phyloP scores from a whole-genome alignment of 2,113 vertebrate genomes.

The Nerophis lumbriciformis region DNA sequence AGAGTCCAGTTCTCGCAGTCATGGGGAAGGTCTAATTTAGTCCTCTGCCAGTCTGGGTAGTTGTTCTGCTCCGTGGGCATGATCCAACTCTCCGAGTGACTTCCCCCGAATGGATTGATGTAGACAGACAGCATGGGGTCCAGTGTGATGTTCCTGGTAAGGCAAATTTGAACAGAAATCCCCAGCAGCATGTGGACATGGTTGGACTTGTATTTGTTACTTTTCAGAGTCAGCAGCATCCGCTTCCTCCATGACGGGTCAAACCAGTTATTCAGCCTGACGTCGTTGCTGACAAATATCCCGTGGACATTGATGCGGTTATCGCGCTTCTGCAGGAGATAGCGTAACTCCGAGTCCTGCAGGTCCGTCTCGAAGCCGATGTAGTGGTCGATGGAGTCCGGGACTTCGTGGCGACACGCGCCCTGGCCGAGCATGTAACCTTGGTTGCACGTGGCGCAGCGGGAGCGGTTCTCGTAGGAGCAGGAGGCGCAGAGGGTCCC shows the following conservation, averaged over 20 bases:
- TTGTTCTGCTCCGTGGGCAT: slow-evolving; percentile 76
- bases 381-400: slow-evolving; percentile 78
- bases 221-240: slow-evolving; percentile 79
- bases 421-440: slow-evolving; percentile 77
- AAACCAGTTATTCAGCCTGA: slow-evolving; percentile 79
- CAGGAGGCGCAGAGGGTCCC: slow-evolving; percentile 71
- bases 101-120: slow-evolving; percentile 79
- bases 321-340: slow-evolving; percentile 73
- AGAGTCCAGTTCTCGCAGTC: slow-evolving; percentile 81
- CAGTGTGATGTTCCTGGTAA: slow-evolving; percentile 78
- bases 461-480: slow-evolving; percentile 75
- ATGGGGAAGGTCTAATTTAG: slow-evolving; percentile 74
- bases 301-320: slow-evolving; percentile 72
- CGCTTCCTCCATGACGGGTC: slow-evolving; percentile 78
- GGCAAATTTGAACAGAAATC: slow-evolving; percentile 79
- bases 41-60: slow-evolving; percentile 81
- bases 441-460: slow-evolving; percentile 74
- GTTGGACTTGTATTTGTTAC: slow-evolving; percentile 79
- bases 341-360: slow-evolving; percentile 74
- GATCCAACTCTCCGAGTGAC: slow-evolving; percentile 80
- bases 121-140: slow-evolving; percentile 77
- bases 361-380: slow-evolving; percentile 79
- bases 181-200: slow-evolving; percentile 79
- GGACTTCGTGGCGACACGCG: slow-evolving; percentile 70
- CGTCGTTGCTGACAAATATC: slow-evolving; percentile 81